A percentile compares a stretch with the other conserved stretches of the same genome.
These are phyloP conservation scores for Callyntrura sp. DNA, from an alignment of 2,888 invertebrate genomes.

Conservation along the genomic window DNA sequence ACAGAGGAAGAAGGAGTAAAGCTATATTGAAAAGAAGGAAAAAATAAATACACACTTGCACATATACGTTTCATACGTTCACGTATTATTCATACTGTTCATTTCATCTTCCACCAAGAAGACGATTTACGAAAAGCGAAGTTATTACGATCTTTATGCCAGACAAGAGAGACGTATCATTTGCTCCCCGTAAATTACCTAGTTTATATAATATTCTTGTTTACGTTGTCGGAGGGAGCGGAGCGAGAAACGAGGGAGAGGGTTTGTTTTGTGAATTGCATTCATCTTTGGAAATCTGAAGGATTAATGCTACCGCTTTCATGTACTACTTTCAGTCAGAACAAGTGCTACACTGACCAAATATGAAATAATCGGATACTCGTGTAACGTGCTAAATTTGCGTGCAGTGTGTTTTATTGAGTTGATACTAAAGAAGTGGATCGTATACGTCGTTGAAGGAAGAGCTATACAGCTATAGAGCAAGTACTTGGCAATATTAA, in stretches of 20 bases:
- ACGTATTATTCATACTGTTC: slow-evolving; percentile 50
- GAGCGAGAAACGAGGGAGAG: slow-evolving; percentile 19
- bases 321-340: neutral
- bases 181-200: slow-evolving; percentile 70
- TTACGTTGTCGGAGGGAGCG: slow-evolving; percentile 56
- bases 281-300: slow-evolving; percentile 40
- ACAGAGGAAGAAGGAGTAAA: neutral
- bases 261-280: slow-evolving; percentile 18
- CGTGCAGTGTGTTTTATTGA: slow-evolving; percentile 33
- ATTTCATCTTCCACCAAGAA: slow-evolving; percentile 41
- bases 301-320: neutral
- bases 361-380: neutral
- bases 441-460: neutral
- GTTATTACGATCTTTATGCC: slow-evolving; percentile 54
- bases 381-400: slow-evolving; percentile 42
- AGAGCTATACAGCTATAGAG: neutral
- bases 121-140: slow-evolving; percentile 34
- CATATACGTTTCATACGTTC: slow-evolving; percentile 28
- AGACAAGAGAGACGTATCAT: slow-evolving; percentile 72
- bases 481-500: neutral
- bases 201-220: slow-evolving; percentile 57
- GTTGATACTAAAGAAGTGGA: neutral
- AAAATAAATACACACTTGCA: neutral
- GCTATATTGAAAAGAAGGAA: neutral
- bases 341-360: slow-evolving; percentile 21